Evolutionary conservation across 92 coral and sea anemone genomes (phyloP), one percentile per base, ranked within the genome.

Genomic region (Montipora capitata): DNA sequence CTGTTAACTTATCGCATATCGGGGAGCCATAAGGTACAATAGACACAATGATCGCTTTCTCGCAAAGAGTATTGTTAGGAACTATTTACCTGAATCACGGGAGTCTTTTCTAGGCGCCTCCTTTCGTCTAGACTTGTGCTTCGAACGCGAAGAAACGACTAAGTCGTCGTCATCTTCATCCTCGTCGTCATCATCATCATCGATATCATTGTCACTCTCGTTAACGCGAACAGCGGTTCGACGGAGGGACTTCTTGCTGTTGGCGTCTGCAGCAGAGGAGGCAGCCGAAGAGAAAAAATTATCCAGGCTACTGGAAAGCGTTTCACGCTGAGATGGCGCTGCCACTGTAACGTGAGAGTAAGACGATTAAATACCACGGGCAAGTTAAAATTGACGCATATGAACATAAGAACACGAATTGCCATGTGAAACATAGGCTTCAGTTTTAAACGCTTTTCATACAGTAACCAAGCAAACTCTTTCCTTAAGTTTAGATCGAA

Each of bases 211-310:
- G n/a, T 84, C 88, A 44, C 65, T 66, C 5, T 64, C 88, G 15
- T 65, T 39, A 14, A 63, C 51, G 42, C 48, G 64, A 17, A 52
- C 54, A 9, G 35, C 39, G 7, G 74, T 63, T 74, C 35, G 75
- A 67, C 88, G 76, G 45, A 80, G 82, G 39, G 83, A 76, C 75
- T 84, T 84, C 38, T 64, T 84, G 56, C 75, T 13, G 11, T 45
- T 63, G 40, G 88, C 61, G 3, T 27, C 59, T 84, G 45, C 64
- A 11, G 82, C 74, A 11, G 81, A 45, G 45, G 81, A 35, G 27
- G 48, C 70, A 43, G 84, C 49, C 59, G 88, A 75, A 10, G 88
- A 84, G 82, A 84, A 75, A 63, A 84, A 84, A 57, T 65, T 84
- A 63, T 84, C 88, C 82, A 84, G 57, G 61, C 87, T 72, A 68